These are phyloP conservation scores for Malthinus flaveolus DNA, from an alignment of 2,888 invertebrate species.

Conservation along the genomic window DNA sequence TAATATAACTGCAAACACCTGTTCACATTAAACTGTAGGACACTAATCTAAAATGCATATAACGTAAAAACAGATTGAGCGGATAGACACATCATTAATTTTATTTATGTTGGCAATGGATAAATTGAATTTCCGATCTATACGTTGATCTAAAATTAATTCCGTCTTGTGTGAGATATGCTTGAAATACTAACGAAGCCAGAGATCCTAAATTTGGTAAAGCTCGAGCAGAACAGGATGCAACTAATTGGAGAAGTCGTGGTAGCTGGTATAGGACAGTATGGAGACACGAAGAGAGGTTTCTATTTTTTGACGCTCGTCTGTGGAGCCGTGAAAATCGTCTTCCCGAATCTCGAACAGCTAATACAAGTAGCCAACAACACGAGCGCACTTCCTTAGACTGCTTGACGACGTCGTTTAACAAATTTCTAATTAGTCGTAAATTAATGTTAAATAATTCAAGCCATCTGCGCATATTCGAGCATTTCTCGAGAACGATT, in stretches of 20 bases:
- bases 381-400: background rate
- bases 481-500: background rate
- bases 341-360: no score
- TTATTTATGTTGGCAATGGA: constrained; percentile 15
- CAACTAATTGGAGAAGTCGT: no score
- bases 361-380: no score
- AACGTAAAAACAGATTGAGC: constrained; percentile 11
- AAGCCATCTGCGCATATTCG: background rate
- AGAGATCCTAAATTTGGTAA: no score
- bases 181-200: no score
- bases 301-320: no score
- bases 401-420: background rate
- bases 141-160: background rate
- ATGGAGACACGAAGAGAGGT: no score
- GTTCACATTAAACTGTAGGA: constrained; percentile 22
- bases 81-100: constrained; percentile 12
- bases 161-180: no score
- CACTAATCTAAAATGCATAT: constrained; percentile 18
- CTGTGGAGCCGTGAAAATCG: no score
- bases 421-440: constrained; percentile 2
- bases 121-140: constrained; percentile 8
- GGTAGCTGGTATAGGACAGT: no score
- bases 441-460: background rate
- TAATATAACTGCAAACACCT: constrained; percentile 13
- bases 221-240: no score